phyloP scores from a whole-genome alignment of 2,888 invertebrate genomes.

The Catonia carolina region DNA sequence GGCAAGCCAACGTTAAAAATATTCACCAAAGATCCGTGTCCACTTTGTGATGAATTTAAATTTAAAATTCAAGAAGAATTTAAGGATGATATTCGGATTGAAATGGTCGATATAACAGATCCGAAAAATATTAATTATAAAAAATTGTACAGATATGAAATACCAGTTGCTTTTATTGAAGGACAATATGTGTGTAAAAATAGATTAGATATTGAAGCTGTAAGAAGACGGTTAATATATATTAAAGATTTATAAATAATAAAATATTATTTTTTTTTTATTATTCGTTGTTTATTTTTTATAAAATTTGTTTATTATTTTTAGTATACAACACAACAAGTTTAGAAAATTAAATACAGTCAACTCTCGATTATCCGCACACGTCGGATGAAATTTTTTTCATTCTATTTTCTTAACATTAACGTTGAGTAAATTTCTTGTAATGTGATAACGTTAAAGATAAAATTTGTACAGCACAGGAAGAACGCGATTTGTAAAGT shows the following conservation, averaged over 20 bases:
- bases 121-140: slow-evolving; percentile 66
- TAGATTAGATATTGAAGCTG: slow-evolving; percentile 52
- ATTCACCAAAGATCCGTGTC: slow-evolving; percentile 75
- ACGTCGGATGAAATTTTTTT: too few relatives aligned
- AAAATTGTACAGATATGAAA: slow-evolving; percentile 70
- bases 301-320: too few relatives aligned
- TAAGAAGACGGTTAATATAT: slow-evolving; percentile 48
- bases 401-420: too few relatives aligned
- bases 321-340: too few relatives aligned
- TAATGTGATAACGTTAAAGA: too few relatives aligned
- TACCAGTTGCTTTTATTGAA: slow-evolving; percentile 82
- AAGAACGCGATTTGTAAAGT: too few relatives aligned
- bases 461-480: too few relatives aligned
- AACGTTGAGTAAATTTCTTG: too few relatives aligned
- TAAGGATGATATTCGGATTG: slow-evolving; percentile 53
- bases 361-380: too few relatives aligned
- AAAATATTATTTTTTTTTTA: too few relatives aligned
- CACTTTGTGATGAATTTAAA: slow-evolving; percentile 73
- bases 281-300: too few relatives aligned
- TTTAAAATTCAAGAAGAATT: slow-evolving; percentile 50
- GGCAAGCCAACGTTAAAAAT: slow-evolving; percentile 59
- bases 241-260: slow-evolving; percentile 38
- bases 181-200: slow-evolving; percentile 76
- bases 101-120: slow-evolving; percentile 68
- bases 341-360: too few relatives aligned